phyloP scores from a whole-genome alignment of 2,113 vertebrate genomes.

The Thalassoma bifasciatum region DNA sequence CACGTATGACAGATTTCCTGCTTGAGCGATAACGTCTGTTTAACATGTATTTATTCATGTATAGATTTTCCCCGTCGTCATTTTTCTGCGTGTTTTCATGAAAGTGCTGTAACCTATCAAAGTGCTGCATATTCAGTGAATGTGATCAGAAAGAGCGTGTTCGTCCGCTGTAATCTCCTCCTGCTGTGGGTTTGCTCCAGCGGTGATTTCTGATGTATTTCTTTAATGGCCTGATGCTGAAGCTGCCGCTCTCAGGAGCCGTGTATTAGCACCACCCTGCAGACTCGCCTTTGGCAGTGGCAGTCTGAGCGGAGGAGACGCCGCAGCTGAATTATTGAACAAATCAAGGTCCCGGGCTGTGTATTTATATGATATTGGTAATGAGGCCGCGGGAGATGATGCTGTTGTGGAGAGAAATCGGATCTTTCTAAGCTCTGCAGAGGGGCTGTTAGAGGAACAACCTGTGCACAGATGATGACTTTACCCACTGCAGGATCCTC shows the following conservation, averaged over 20 bases:
- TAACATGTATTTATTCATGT: not conserved
- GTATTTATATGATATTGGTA: constrained; percentile 66
- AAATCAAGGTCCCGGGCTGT: constrained; percentile 60
- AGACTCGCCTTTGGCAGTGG: constrained; percentile 45
- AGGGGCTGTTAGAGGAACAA: not conserved
- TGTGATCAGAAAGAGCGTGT: not conserved
- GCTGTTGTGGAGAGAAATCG: constrained; percentile 15
- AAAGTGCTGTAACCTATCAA: not conserved
- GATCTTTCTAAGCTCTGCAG: constrained; percentile 26
- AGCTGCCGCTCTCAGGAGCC: constrained; percentile 16
- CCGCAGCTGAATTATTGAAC: constrained; percentile 66
- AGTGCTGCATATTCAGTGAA: constrained; percentile 3
- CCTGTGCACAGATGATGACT: constrained; percentile 31
- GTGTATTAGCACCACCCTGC: constrained; percentile 34
- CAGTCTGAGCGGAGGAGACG: constrained; percentile 11
- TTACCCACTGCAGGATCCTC: constrained; percentile 3
- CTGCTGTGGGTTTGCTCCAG: not conserved
- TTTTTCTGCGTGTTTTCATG: not conserved
- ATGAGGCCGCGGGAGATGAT: constrained; percentile 70
- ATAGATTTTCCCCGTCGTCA: not conserved
- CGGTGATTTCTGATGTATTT: constrained; percentile 14
- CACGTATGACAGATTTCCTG: not conserved
- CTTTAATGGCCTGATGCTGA: constrained; percentile 8
- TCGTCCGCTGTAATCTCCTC: not conserved
- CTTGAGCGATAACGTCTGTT: not conserved